phyloP scores from a whole-genome alignment of 1,140 invertebrate genomes.

The Drosophila melanica region DNA sequence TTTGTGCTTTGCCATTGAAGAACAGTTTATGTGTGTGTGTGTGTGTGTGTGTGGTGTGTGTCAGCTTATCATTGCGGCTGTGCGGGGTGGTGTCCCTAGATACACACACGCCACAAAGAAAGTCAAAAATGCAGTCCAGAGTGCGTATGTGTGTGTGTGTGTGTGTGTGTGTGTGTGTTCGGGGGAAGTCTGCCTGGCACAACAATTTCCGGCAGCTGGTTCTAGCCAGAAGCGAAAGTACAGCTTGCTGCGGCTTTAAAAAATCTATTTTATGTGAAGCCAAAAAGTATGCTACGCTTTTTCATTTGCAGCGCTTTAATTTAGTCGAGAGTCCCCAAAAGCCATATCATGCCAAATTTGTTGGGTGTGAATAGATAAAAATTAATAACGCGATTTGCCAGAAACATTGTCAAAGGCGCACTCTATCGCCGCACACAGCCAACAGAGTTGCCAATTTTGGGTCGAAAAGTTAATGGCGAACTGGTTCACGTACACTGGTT shows the following conservation, averaged over 20 bases:
- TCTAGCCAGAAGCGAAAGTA: constrained; percentile 42
- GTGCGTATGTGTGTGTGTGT: constrained; percentile 3
- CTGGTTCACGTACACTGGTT: constrained; percentile 21
- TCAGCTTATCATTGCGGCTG: constrained; percentile 49
- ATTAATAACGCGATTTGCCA: constrained; percentile 61
- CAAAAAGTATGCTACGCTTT: constrained; percentile 36
- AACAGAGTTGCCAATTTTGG: constrained; percentile 50
- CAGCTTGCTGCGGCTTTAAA: constrained; percentile 37
- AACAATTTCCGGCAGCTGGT: constrained; percentile 42
- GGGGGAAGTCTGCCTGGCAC: constrained; percentile 31
- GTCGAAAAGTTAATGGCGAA: constrained; percentile 33
- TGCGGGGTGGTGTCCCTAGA: constrained; percentile 8
- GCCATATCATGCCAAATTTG: constrained; percentile 15
- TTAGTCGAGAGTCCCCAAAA: constrained; percentile 1
- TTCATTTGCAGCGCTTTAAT: constrained; percentile 31
- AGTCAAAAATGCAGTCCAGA: constrained; percentile 33
- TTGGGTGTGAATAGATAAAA: constrained; percentile 60
- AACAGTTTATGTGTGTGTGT: neutral
- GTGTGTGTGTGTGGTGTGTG: constrained; percentile 43
- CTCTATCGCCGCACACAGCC: constrained; percentile 2
- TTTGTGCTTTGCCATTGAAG: constrained; percentile 1
- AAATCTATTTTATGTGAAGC: constrained; percentile 33
- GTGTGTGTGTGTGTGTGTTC: constrained; percentile 11
- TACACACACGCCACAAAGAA: constrained; percentile 32
- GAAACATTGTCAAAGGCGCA: constrained; percentile 60